Conservation (phyloP, 2,797 vertebrate species). For the Nannoperca obscura region DNA sequence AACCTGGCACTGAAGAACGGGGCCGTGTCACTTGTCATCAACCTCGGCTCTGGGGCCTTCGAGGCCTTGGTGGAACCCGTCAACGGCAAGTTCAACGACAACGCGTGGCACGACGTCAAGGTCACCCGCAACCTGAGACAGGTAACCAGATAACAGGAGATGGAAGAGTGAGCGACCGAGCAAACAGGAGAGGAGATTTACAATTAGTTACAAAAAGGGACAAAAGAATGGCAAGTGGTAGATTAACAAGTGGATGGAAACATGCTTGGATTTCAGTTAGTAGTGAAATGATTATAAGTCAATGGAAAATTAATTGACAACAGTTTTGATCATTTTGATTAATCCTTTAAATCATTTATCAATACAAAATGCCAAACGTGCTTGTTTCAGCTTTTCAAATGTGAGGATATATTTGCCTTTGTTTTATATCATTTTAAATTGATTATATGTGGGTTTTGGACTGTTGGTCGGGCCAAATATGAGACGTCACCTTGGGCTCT, state of each 20-base stretch:
- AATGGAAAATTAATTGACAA: background rate
- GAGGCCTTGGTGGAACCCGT: conserved; percentile 99
- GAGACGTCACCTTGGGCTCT: background rate
- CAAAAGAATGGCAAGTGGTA: background rate
- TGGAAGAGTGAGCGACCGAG: conserved; percentile 51
- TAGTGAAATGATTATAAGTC: conserved; percentile 3
- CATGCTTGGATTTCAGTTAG: conserved; percentile 27
- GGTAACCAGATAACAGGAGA: conserved; percentile 93
- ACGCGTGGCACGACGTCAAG: conserved; percentile 99
- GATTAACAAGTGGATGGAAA: conserved; percentile 16
- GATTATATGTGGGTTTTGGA: background rate
- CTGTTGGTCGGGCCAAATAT: background rate
- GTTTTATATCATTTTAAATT: conserved; percentile 10
- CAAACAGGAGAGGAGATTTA: conserved; percentile 16
- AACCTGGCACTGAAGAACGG: conserved; percentile 99
- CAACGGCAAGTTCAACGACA: conserved; percentile 99
- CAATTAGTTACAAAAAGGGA: conserved; percentile 3
- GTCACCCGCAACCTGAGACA: conserved; percentile 99
- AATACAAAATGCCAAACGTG: background rate
- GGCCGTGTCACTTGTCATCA: conserved; percentile 99
- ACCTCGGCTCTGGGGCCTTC: conserved; percentile 99
- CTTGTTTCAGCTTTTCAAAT: conserved; percentile 19
- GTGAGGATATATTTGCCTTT: conserved; percentile 17
- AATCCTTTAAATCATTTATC: background rate
- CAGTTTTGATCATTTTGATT: conserved; percentile 1